A percentile compares a stretch with the other conserved stretches of the same genome.
phyloP scores from a whole-genome alignment of 1,140 invertebrate genomes.

The Sitophilus oryzae region DNA sequence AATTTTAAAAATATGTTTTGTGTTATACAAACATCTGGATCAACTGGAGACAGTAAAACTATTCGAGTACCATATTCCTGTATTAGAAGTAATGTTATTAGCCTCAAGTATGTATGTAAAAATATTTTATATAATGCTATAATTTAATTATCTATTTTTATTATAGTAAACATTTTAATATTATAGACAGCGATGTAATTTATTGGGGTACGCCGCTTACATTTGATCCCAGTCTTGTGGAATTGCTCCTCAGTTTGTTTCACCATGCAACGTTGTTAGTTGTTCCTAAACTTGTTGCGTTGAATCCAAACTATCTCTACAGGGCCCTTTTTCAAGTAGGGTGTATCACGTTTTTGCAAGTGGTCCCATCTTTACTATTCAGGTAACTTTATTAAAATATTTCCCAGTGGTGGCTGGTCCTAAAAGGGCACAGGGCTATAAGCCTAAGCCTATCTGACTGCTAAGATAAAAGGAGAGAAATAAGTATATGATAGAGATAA shows the following conservation, averaged over 20 bases:
- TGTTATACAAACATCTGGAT: constrained; percentile 58
- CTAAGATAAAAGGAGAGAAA: background rate
- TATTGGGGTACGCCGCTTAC: constrained; percentile 68
- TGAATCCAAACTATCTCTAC: constrained; percentile 46
- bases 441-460: background rate
- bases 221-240: constrained; percentile 77
- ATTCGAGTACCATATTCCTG: constrained; percentile 56
- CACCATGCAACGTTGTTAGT: constrained; percentile 61
- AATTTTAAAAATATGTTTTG: constrained; percentile 50
- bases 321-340: constrained; percentile 43
- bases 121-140: background rate
- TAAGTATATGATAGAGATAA: background rate
- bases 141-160: constrained; percentile 14
- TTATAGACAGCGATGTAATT: constrained; percentile 56
- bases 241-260: constrained; percentile 62
- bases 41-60: constrained; percentile 57
- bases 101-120: constrained; percentile 45
- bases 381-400: constrained; percentile 25
- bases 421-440: background rate
- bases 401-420: background rate
- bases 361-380: constrained; percentile 65
- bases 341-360: constrained; percentile 65
- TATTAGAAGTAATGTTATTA: constrained; percentile 58
- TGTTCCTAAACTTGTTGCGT: constrained; percentile 50
- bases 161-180: constrained; percentile 48